Evolutionary conservation across 2,888 invertebrate species (phyloP).

Genomic region (Uropetala carovei): DNA sequence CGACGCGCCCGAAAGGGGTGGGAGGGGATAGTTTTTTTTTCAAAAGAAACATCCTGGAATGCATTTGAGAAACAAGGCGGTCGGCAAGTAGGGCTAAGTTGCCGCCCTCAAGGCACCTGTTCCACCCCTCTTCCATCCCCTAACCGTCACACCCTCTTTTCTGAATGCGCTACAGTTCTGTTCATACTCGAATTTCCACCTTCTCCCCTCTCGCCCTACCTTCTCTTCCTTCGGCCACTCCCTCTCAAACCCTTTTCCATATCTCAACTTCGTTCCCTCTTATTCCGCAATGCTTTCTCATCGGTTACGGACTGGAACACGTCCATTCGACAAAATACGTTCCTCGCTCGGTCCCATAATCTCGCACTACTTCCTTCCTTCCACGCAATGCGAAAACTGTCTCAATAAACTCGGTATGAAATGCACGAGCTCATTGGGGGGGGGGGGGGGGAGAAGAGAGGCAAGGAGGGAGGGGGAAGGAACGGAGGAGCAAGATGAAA

Average conservation of each 20-base stretch:
- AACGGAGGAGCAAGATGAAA: neutral
- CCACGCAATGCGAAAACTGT: neutral
- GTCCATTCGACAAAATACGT: neutral
- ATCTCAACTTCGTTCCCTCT: neutral
- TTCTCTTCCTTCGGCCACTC: too few relatives aligned
- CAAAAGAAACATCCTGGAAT: neutral
- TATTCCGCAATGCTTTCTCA: neutral
- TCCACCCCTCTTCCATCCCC: neutral
- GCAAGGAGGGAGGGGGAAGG: neutral
- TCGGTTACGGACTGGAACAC: too few relatives aligned
- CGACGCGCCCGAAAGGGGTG: neutral
- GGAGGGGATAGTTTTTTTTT: neutral
- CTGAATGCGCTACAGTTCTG: too few relatives aligned
- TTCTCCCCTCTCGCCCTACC: too few relatives aligned
- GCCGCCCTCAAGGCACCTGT: conserved; percentile 4
- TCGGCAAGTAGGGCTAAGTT: neutral
- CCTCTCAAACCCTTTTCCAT: too few relatives aligned
- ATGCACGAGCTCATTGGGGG: neutral
- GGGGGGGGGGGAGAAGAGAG: neutral
- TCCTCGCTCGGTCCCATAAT: neutral
- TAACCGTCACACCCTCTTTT: neutral
- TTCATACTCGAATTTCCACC: too few relatives aligned
- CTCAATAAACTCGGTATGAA: neutral
- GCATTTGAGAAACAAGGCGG: neutral
- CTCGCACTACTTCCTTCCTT: neutral